Evolutionary conservation across 2,888 invertebrate species (phyloP), one percentile per base, ranked within the genome.

Genomic region (Pseudanteris insignis): DNA sequence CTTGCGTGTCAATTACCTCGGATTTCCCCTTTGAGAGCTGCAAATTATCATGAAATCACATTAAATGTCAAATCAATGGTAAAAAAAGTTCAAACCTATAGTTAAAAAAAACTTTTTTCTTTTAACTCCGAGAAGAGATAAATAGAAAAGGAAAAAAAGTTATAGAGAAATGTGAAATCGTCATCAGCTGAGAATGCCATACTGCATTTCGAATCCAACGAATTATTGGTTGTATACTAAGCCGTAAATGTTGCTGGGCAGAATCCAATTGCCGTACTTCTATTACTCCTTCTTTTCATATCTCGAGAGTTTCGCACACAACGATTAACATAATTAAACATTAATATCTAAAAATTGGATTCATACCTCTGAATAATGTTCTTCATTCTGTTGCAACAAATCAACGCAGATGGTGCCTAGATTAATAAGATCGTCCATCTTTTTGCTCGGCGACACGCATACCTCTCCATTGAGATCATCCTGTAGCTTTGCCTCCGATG

Each of bases 331-430:
- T 33, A 54, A 37, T 2, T 34, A 50, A 73, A 73, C 73, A 77
- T 67, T 73, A 69, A 76, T 73, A 74, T 77, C 75, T 76, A 78
- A 76, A 77, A 78, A 78, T 77, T 75, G 73, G 77, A 76, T 77
- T 77, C 79, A 79, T 87, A 99, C 98, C 94, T 99, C 98, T 67
- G 98, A 96, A 83, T 99, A 99, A 81, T 99, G 97, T 82, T 99
- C 99, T 84, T 99, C 98, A 80, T 99, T 99, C 82, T 99, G 98
- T 81, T 98, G 98, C 64, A 99, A 83, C 28, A 99, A 86, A 81
- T 99, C 99, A 44, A 99, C 97, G 83, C 99, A 99, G 33, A 98
- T 86, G 80, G 99, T 98, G 8, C 98, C 96, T 68, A 99, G 86
- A 79, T 94, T 96, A 74, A 97, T 95, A 50, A 99, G 86, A 80